Base-by-base conservation (phyloP, 2,113 vertebrate species). In the Anguilla rostrata region DNA sequence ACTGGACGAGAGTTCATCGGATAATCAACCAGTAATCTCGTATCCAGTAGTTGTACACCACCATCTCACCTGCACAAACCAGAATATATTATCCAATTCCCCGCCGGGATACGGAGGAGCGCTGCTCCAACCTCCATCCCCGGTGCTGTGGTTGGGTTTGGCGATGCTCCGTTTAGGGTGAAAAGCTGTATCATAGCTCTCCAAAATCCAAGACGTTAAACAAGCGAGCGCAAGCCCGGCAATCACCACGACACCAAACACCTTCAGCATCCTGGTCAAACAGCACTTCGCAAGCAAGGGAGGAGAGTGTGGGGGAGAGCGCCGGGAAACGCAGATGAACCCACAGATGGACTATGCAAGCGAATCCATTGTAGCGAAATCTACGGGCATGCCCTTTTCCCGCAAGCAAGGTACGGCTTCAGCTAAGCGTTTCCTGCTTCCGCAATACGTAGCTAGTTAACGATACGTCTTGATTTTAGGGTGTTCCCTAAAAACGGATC, bases 1-100 rank as follows among this genome's bases (percentile, higher is more conserved):
- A 66, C 60, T 66, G 20, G 3, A 8, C 9, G 60, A 66, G 20
- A 66, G 22, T 26, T 66, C 5, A 66, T 66, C 26, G 71, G 14
- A 34, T 75, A 12, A 34, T 75, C 12, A 34, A 34, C 71, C 11
- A 75, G 71, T 5, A 20, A 75, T 34, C n/a, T 11, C 71, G 1
- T 5, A 39, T 66, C 53, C 60, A 20, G 43, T 39, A n/a, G 2
- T 56, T 49, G 26, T 43, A 60, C 29, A 78, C 43, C 34, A 56
- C 14, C 26, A 22, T 7, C 95, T 92, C 92, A 97, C 97, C 96
- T 98, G 97, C 90, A 97, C 90, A 43, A 95, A 94, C 97, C 97
- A 98, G 88, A 97, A 97, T 87, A 98, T 90, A 79, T 94, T 95
- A 87, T 84, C 82, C 84, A 94, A 88, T 81, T 93, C 90, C 1